Evolutionary conservation across 2,888 invertebrate genomes (phyloP).

Genomic region (Lithophane leautieri): DNA sequence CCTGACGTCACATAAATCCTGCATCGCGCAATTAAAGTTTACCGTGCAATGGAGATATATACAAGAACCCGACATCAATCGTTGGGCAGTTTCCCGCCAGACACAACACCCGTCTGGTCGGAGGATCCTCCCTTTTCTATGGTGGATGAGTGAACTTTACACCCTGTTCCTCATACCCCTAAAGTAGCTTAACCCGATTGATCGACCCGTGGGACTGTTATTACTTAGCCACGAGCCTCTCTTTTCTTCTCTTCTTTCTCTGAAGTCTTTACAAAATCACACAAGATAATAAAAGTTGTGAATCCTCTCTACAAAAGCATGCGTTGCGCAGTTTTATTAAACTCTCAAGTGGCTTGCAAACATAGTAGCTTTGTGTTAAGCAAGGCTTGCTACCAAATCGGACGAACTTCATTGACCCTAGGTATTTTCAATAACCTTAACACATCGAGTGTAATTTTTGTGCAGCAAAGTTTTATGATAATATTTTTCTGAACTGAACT

Average conservation of each 20-base stretch:
- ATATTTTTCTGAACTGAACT: not conserved
- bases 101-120: no score
- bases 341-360: constrained; percentile 44
- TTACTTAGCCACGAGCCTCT: not conserved
- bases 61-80: no score
- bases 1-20: no score
- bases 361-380: constrained; percentile 32
- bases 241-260: no score
- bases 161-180: no score
- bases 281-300: not conserved
- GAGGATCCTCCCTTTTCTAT: no score
- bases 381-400: constrained; percentile 43
- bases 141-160: no score
- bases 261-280: not conserved
- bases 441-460: not conserved
- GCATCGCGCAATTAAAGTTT: no score
- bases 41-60: no score
- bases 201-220: not conserved
- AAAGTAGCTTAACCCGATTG: not conserved
- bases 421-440: constrained; percentile 9
- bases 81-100: no score
- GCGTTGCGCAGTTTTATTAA: constrained; percentile 53
- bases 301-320: constrained; percentile 5
- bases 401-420: constrained; percentile 44
- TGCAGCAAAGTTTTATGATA: not conserved